Percentiles rank a stretch among this genome's conserved stretches.
These are phyloP conservation scores for Pandemis cinnamomeana DNA, from an alignment of 2,888 invertebrate genomes.

Conservation along the genomic window DNA sequence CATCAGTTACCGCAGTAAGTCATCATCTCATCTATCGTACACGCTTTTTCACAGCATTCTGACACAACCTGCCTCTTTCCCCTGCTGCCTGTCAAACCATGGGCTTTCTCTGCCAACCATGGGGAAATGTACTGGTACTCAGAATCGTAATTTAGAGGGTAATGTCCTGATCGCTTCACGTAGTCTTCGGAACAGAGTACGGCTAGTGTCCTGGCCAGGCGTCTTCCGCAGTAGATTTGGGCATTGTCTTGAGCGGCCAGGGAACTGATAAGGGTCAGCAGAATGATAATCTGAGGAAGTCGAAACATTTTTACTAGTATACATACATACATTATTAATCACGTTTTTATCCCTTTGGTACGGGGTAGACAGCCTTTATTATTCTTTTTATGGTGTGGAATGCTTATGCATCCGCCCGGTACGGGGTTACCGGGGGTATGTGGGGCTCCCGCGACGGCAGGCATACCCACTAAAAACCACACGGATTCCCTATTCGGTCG, in stretches of 20 bases:
- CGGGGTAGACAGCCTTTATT: no score
- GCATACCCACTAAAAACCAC: no score
- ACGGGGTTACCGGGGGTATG: no score
- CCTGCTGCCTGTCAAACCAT: neutral
- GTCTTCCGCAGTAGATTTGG: conserved; percentile 22
- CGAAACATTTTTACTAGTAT: no score
- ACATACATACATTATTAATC: no score
- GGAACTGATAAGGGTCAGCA: neutral
- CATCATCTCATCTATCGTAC: conserved; percentile 15
- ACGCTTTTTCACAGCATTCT: conserved; percentile 26
- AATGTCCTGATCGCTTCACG: conserved; percentile 3
- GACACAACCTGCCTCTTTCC: conserved; percentile 21
- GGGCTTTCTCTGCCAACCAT: conserved; percentile 11
- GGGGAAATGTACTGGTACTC: neutral
- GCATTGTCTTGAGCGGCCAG: conserved; percentile 13
- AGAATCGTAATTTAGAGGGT: neutral
- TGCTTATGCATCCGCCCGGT: no score
- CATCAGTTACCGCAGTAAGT: conserved; percentile 10
- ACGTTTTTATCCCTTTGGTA: no score
- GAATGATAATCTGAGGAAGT: conserved; percentile 5
- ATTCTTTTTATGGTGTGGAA: no score
- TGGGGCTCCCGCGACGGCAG: no score
- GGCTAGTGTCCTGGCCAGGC: conserved; percentile 8
- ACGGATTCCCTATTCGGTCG: no score
- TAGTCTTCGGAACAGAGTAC: conserved; percentile 17